Base-by-base conservation (phyloP, 2,888 invertebrate species). In the Drosophila peninsularis region DNA sequence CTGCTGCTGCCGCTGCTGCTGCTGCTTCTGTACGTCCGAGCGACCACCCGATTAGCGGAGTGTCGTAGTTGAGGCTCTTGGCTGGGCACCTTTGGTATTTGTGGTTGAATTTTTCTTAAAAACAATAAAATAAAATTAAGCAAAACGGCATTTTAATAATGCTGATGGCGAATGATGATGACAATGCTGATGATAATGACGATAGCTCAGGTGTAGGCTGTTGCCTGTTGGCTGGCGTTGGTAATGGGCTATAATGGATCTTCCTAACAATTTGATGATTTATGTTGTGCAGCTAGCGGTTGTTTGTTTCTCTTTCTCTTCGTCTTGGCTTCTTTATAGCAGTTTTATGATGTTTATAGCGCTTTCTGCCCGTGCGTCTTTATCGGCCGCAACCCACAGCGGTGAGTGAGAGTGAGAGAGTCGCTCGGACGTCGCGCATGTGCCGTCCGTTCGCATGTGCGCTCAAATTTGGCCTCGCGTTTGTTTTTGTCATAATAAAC, bases 231-330 rank as follows among this genome's bases (percentile, higher is more conserved):
- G 53, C 69, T 77, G 81, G 82, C 78, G 90, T 81, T 75, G 73
- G 80, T 90, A 90, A 91, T 89, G 89, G 90, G 78, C 83, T 81
- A 88, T 91, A 89, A 87, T 90, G 90, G 79, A 85, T 82, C 88
- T 82, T 83, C 83, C 90, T 89, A 90, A 88, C 88, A 88, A 86
- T 90, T 88, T 86, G 86, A 89, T 88, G 81, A 87, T 90, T 89
- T 88, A 89, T 89, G 89, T 89, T 81, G 78, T 76, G 74, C 73
- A 79, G 75, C 84, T 86, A 90, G 90, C 90, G 89, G 88, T 89
- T 90, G 73, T 82, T 87, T 66, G 75, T 64, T 42, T 47, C 56
- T 34, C 13, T 21, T 13, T 32, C 19, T 32, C 2, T 19, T 65
- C 75, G 71, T 82, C 78, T 88, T 74, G 75, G 75, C 71, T 69